phyloP scores from a whole-genome alignment of 2,888 invertebrate species.

The Lithophane ornitopus region DNA sequence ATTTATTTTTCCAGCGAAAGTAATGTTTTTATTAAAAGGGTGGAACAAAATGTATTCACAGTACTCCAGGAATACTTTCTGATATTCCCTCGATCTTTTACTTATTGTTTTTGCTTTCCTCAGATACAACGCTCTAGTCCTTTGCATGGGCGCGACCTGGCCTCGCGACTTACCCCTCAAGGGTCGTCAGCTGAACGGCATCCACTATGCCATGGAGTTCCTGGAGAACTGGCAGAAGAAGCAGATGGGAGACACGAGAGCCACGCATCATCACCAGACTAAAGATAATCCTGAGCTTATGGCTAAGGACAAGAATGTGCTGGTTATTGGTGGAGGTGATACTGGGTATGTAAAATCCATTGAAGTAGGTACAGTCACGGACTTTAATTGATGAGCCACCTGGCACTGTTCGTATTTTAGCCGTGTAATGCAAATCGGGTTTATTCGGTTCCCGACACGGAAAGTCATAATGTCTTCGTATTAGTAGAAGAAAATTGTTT shows the following conservation, averaged over 20 bases:
- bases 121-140: conserved; percentile 96
- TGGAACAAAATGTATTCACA: no score
- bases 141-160: conserved; percentile 99
- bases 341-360: conserved; percentile 91
- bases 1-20: no score
- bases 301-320: conserved; percentile 98
- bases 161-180: conserved; percentile 97
- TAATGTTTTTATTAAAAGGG: no score
- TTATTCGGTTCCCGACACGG: no score
- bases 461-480: no score
- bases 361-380: neutral
- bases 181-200: conserved; percentile 97
- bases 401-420: no score
- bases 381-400: no score
- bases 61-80: no score
- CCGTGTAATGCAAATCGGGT: no score
- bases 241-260: conserved; percentile 92
- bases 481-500: no score
- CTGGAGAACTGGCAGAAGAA: conserved; percentile 99
- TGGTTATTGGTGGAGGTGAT: conserved; percentile 97
- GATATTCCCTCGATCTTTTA: no score
- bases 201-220: conserved; percentile 99
- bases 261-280: conserved; percentile 69
- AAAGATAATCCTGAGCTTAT: conserved; percentile 90
- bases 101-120: no score